Percentiles rank a stretch among this genome's conserved stretches.
phyloP scores from a whole-genome alignment of 1,140 invertebrate species.

The Drosophila paulistorum region DNA sequence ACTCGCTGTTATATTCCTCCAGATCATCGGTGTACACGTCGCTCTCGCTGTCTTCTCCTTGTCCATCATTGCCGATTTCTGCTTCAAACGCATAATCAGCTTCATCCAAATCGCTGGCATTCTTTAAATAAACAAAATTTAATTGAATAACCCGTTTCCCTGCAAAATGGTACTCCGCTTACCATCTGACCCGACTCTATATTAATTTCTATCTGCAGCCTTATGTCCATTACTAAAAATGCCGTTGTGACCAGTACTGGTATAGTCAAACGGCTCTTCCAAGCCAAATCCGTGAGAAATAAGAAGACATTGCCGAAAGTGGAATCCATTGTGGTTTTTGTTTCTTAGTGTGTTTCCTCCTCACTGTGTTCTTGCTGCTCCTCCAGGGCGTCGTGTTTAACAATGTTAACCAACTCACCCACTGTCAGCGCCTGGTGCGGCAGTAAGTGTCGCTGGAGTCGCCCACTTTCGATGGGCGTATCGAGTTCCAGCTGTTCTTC shows the following conservation, averaged over 20 bases:
- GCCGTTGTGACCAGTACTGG: constrained; percentile 83
- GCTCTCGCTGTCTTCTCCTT: constrained; percentile 61
- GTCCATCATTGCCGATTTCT: constrained; percentile 23
- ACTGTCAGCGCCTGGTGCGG: constrained; percentile 83
- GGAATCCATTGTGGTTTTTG: constrained; percentile 64
- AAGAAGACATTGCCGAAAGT: constrained; percentile 82
- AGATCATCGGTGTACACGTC: constrained; percentile 64
- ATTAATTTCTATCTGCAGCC: constrained; percentile 84
- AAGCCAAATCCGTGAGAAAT: constrained; percentile 84
- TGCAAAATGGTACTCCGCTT: not conserved
- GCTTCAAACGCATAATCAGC: constrained; percentile 42
- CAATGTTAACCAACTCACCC: constrained; percentile 83
- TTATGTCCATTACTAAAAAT: constrained; percentile 84
- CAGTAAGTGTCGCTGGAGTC: constrained; percentile 82
- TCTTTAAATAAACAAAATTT: constrained; percentile 29
- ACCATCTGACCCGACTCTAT: constrained; percentile 83
- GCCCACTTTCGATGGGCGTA: constrained; percentile 75
- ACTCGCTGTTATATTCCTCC: constrained; percentile 68
- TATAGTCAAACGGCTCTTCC: constrained; percentile 83
- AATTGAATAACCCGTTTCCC: not conserved
- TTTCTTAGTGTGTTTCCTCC: constrained; percentile 25
- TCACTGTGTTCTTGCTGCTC: constrained; percentile 18
- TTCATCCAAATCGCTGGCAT: constrained; percentile 70
- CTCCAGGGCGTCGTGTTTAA: constrained; percentile 83
- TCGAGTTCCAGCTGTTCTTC: constrained; percentile 79